These are phyloP conservation scores for Micropoecilia bifurca DNA, from an alignment of 2,797 vertebrate species.

Conservation along the genomic window DNA sequence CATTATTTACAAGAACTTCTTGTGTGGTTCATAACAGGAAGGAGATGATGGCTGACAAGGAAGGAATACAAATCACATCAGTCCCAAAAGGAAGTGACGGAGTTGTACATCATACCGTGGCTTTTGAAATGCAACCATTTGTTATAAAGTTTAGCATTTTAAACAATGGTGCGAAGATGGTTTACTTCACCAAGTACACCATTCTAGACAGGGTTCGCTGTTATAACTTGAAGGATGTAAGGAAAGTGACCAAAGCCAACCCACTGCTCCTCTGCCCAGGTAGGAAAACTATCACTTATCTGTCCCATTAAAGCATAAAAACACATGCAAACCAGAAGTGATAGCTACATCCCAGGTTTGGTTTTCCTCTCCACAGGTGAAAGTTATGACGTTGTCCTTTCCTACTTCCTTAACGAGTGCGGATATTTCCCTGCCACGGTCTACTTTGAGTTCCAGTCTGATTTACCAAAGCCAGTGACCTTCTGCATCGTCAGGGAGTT, in stretches of 20 bases:
- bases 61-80: slow-evolving; percentile 83
- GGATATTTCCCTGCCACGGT: slow-evolving; percentile 84
- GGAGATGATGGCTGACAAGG: slow-evolving; percentile 78
- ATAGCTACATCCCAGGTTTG: background rate
- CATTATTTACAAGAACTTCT: background rate
- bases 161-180: slow-evolving; percentile 73
- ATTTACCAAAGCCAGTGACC: slow-evolving; percentile 48
- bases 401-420: slow-evolving; percentile 72
- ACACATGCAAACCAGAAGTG: background rate
- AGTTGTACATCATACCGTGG: slow-evolving; percentile 70
- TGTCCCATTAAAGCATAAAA: background rate
- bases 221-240: slow-evolving; percentile 78
- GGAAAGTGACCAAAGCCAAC: slow-evolving; percentile 66
- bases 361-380: slow-evolving; percentile 68
- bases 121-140: background rate
- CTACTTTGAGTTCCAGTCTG: slow-evolving; percentile 85
- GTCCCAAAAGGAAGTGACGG: slow-evolving; percentile 47
- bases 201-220: slow-evolving; percentile 63
- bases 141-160: slow-evolving; percentile 73
- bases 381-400: slow-evolving; percentile 78
- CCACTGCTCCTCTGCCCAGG: slow-evolving; percentile 83
- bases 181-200: slow-evolving; percentile 83
- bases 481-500: slow-evolving; percentile 88
- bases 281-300: slow-evolving; percentile 54
- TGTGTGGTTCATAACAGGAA: slow-evolving; percentile 69